Base-by-base conservation (phyloP, 1,140 invertebrate genomes). In the Nilaparvata lugens region DNA sequence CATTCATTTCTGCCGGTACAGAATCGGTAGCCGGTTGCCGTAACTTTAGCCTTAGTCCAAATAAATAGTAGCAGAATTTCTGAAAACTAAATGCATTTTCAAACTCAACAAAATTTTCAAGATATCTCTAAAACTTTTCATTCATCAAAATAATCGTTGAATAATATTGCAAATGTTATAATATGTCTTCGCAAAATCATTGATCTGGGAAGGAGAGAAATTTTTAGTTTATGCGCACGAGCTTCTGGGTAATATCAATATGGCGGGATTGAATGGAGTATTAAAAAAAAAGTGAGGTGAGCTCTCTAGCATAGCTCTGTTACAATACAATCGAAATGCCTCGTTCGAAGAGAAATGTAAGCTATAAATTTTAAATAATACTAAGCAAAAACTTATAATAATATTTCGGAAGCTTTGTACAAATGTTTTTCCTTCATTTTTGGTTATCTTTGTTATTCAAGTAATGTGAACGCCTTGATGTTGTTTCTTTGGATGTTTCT, bases 321-420 rank as follows among this genome's bases (percentile, higher is more conserved):
- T 31, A 45, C 48, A 48, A 52, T 38, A 60, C 38, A 19, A 21
- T 35, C 31, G 65, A 62, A 62, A 67, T 67, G 66, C 64, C 66
- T 53, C 66, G 66, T 63, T 40, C 66, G 14, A 65, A 65, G 51
- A 67, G 52, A 65, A 18, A 62, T 40, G 62, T 66, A 45, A 58
- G 60, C 58, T 53, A 52, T 52, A 4, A 23, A 52, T 16, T 25
- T 24, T 5, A 52, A 25, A 52, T n/a, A 31, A 56, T 16, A 35
- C 16, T 28, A 4, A 35, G n/a, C 13, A 3, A 35, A 23, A 31
- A 1, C 13, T 19, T 19, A 9, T 14, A 16, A 9, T 38, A 56
- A 35, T 56, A 19, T 31, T 14, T 56, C 16, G 1, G 38, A 56
- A 56, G 38, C 19, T 28, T 23, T 40, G 6, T 48, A 14, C n/a